These are phyloP conservation scores for Cyanoliseus patagonus DNA, from an alignment of 2,113 vertebrate genomes.

Conservation along the genomic window DNA sequence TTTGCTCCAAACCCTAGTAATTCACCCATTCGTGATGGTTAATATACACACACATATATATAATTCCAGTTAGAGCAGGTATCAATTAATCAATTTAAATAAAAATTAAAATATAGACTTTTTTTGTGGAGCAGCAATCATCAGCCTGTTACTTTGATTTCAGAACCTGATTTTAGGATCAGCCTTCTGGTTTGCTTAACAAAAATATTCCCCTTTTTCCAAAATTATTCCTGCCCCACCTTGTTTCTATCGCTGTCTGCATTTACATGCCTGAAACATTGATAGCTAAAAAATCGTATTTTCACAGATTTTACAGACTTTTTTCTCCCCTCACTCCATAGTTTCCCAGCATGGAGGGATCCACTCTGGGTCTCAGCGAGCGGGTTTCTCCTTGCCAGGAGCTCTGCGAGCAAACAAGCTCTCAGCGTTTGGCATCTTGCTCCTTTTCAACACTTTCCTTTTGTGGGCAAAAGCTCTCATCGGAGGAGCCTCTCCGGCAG, in stretches of 20 bases:
- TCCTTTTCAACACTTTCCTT: constrained; percentile 59
- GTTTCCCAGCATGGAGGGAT: neutral
- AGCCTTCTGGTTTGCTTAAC: neutral
- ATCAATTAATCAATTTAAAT: neutral
- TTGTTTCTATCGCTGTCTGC: fast-evolving
- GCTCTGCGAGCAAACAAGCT: neutral
- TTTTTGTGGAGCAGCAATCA: fast-evolving
- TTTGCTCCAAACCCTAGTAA: fast-evolving
- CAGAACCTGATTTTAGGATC: neutral
- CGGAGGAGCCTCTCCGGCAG: neutral
- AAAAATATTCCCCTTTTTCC: neutral
- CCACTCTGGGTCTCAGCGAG: neutral
- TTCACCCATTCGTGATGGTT: neutral
- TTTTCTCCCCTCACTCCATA: fast-evolving
- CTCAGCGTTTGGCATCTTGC: constrained; percentile 2
- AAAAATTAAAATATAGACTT: fast-evolving
- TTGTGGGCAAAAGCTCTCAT: constrained; percentile 56
- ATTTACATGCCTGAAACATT: neutral
- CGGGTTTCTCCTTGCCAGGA: neutral
- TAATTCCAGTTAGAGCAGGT: neutral
- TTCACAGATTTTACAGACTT: neutral
- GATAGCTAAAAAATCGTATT: neutral
- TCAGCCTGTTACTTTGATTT: neutral
- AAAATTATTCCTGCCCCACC: neutral
- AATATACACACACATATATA: fast-evolving